phyloP scores from a whole-genome alignment of 2,888 invertebrate genomes.

The Atrina japonica region DNA sequence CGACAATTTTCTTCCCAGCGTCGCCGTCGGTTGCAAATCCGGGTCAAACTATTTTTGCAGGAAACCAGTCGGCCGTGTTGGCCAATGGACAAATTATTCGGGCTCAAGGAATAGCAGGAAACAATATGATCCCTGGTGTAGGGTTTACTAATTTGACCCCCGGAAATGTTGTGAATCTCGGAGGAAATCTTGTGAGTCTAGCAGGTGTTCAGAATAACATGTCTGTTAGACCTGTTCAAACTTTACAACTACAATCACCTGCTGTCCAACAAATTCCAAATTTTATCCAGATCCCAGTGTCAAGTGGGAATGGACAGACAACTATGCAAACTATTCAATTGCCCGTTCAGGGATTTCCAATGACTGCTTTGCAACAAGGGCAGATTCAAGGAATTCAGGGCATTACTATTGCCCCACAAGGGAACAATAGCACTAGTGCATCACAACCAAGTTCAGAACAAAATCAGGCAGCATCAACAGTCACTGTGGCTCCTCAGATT shows the following conservation, averaged over 20 bases:
- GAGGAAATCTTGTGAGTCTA: conserved; percentile 69
- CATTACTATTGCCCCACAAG: not conserved
- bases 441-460: conserved; percentile 32
- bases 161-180: conserved; percentile 71
- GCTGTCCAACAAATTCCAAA: conserved; percentile 79
- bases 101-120: conserved; percentile 58
- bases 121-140: conserved; percentile 56
- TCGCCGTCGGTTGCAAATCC: conserved; percentile 24
- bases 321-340: conserved; percentile 97
- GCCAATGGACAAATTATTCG: conserved; percentile 70
- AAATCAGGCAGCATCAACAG: conserved; percentile 15
- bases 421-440: conserved; percentile 23
- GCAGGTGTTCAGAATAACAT: conserved; percentile 51
- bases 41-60: conserved; percentile 40
- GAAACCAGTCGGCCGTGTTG: conserved; percentile 46
- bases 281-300: conserved; percentile 94
- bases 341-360: conserved; percentile 89
- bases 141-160: conserved; percentile 51
- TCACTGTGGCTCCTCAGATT: conserved; percentile 30
- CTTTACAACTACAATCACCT: conserved; percentile 86
- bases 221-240: conserved; percentile 77
- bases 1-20: conserved; percentile 91
- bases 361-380: conserved; percentile 78
- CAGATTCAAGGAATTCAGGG: conserved; percentile 34
- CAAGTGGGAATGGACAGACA: conserved; percentile 93